phyloP scores from a whole-genome alignment of 2,797 vertebrate species.

The Tinamus major region DNA sequence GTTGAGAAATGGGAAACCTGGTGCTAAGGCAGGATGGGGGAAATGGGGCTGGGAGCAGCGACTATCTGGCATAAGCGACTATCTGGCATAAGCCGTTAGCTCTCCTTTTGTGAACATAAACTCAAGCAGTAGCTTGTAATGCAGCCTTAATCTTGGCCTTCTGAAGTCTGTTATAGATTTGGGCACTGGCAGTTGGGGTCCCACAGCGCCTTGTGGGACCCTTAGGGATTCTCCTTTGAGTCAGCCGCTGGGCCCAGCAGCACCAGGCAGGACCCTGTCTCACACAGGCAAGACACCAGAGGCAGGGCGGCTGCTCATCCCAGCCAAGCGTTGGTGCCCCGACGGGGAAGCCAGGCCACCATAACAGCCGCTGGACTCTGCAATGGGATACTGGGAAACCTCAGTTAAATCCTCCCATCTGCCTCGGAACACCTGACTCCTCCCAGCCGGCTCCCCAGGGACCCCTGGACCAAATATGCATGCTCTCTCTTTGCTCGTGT shows the following conservation, averaged over 20 bases:
- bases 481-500: no score
- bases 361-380: background rate
- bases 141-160: background rate
- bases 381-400: background rate
- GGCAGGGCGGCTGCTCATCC: background rate
- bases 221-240: background rate
- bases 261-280: no score
- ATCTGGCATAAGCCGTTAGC: background rate
- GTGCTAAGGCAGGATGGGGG: background rate
- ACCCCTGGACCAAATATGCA: no score
- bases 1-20: background rate
- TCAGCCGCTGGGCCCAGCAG: background rate
- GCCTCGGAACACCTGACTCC: background rate
- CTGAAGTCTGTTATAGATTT: background rate
- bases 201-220: background rate
- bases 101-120: background rate
- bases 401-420: background rate
- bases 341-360: no score
- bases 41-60: fast-evolving
- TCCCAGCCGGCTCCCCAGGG: background rate
- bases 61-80: fast-evolving
- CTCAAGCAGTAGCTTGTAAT: background rate
- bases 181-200: background rate
- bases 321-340: background rate
- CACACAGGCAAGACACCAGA: background rate